phyloP scores from a whole-genome alignment of 2,888 invertebrate species.

The Protodeltote pygarga region DNA sequence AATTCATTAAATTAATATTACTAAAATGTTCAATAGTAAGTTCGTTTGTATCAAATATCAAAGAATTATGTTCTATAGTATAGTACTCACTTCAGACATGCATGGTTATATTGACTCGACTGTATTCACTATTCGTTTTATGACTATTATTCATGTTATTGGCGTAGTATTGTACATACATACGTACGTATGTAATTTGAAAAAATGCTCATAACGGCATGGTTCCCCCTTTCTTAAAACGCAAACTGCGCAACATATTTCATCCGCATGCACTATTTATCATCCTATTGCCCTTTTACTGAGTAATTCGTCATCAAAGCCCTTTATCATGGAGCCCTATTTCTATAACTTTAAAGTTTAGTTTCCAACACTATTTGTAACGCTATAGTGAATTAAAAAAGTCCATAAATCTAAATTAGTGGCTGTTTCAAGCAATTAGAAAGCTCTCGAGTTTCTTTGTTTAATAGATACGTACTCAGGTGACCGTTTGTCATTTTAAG shows the following conservation, averaged over 20 bases:
- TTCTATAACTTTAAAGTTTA: neutral
- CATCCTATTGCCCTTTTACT: slow-evolving; percentile 30
- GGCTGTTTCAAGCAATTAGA: slow-evolving; percentile 72
- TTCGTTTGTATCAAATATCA: too few relatives aligned
- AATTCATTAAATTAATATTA: too few relatives aligned
- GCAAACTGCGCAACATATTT: neutral
- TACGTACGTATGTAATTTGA: slow-evolving; percentile 4
- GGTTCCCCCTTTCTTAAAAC: slow-evolving; percentile 15
- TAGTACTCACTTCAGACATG: too few relatives aligned
- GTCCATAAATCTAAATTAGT: slow-evolving; percentile 64
- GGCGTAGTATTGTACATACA: neutral
- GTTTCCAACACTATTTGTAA: slow-evolving; percentile 8
- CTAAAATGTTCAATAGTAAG: too few relatives aligned
- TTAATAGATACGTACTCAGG: slow-evolving; percentile 49
- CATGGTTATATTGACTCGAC: too few relatives aligned
- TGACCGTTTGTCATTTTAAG: slow-evolving; percentile 43
- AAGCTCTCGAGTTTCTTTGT: slow-evolving; percentile 74
- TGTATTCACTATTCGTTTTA: neutral
- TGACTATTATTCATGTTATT: neutral
- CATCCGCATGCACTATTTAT: slow-evolving; percentile 32
- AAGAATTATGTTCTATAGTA: too few relatives aligned
- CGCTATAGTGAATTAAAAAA: slow-evolving; percentile 38
- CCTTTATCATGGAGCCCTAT: slow-evolving; percentile 10
- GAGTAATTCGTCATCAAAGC: slow-evolving; percentile 20
- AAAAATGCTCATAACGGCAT: slow-evolving; percentile 2